Conservation (phyloP, 2,797 vertebrate species). For the Salarias fasciatus region DNA sequence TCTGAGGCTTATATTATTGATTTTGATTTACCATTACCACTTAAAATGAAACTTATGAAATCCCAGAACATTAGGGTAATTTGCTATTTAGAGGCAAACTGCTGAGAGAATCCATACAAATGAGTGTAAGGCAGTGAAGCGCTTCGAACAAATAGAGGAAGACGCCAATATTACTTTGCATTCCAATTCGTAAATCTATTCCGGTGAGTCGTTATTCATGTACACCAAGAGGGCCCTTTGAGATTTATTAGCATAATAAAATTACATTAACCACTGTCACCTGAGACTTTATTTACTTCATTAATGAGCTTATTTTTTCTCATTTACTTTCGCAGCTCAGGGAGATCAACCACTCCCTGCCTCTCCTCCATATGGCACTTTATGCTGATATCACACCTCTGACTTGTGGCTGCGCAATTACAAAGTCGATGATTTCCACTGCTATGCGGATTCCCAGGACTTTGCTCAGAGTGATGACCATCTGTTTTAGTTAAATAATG, state of each 20-base stretch:
- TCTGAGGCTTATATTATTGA: conserved; percentile 9
- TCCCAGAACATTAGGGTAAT: conserved; percentile 30
- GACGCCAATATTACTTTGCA: conserved; percentile 42
- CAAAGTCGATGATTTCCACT: conserved; percentile 19
- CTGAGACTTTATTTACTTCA: conserved; percentile 63
- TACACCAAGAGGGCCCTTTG: conserved; percentile 27
- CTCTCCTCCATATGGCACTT: conserved; percentile 39
- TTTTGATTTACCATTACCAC: conserved; percentile 20
- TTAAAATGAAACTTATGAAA: conserved; percentile 35
- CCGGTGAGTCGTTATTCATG: conserved; percentile 47
- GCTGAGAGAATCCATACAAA: conserved; percentile 42
- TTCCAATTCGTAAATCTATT: conserved; percentile 40
- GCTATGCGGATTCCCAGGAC: conserved; percentile 27
- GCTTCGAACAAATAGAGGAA: conserved; percentile 28
- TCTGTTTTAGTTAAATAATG: conserved; percentile 50
- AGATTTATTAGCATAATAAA: conserved; percentile 59
- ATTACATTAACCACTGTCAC: conserved; percentile 56
- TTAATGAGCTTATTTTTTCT: conserved; percentile 58
- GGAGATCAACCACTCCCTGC: conserved; percentile 26
- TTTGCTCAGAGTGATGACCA: conserved; percentile 28
- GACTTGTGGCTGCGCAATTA: conserved; percentile 32
- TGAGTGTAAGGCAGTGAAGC: conserved; percentile 32
- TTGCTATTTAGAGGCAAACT: conserved; percentile 23
- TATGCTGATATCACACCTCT: conserved; percentile 56
- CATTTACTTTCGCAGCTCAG: conserved; percentile 41